phyloP scores from a whole-genome alignment of 2,888 invertebrate species.

The Nebria brevicollis region DNA sequence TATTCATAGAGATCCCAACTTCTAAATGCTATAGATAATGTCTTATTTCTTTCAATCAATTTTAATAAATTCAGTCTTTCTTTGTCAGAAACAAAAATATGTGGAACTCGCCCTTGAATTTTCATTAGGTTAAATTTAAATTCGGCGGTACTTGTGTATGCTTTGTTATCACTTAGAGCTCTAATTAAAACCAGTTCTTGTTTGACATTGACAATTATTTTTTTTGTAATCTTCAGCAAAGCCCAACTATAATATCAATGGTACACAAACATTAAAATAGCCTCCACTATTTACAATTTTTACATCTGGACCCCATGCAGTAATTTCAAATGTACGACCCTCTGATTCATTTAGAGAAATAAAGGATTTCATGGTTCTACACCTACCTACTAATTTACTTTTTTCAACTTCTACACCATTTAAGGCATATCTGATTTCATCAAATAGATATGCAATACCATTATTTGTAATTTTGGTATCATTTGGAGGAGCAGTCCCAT shows the following conservation, averaged over 20 bases:
- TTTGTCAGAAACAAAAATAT: too few species aligned
- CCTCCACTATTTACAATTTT: too few species aligned
- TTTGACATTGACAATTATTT: conserved; percentile 58
- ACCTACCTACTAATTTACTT: conserved; percentile 55
- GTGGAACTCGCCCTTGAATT: conserved; percentile 9
- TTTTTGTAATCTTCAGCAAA: conserved; percentile 58
- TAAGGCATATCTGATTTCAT: conserved; percentile 57
- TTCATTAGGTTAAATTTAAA: conserved; percentile 46
- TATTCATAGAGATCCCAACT: conserved; percentile 59
- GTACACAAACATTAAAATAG: too few species aligned
- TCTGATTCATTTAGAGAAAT: conserved; percentile 54
- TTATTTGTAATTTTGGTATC: conserved; percentile 47
- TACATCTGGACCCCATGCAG: conserved; percentile 50
- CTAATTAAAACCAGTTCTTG: conserved; percentile 59
- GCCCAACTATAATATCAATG: conserved; percentile 52
- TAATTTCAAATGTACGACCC: conserved; percentile 51
- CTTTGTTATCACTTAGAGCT: conserved; percentile 49
- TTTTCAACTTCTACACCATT: conserved; percentile 57
- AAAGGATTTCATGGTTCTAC: conserved; percentile 57
- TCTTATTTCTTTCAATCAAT: too few species aligned
- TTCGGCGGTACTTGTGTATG: conserved; percentile 48
- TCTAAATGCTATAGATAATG: too few species aligned
- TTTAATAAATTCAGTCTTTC: too few species aligned
- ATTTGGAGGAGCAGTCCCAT: neutral
- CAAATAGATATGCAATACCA: conserved; percentile 52